phyloP scores from a whole-genome alignment of 1,140 invertebrate species.

The Camponotus floridanus region DNA sequence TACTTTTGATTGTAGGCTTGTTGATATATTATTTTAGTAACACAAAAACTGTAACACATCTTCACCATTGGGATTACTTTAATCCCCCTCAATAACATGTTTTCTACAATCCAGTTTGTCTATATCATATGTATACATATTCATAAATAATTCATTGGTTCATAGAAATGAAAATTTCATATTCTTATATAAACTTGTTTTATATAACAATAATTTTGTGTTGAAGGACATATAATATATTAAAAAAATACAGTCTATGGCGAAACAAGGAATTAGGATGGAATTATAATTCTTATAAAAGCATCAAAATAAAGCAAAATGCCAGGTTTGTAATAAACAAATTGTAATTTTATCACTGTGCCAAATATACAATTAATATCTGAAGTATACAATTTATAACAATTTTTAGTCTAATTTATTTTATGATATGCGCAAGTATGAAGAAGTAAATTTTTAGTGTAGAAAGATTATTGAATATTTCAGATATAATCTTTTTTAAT shows the following conservation, averaged over 20 bases:
- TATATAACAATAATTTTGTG: conserved; percentile 42
- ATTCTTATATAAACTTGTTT: conserved; percentile 60
- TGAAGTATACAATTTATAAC: conserved; percentile 30
- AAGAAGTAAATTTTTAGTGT: too few species aligned
- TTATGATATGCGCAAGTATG: background rate
- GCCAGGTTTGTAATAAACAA: conserved; percentile 48
- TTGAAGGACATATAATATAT: background rate
- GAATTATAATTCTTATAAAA: conserved; percentile 47
- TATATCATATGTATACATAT: conserved; percentile 11
- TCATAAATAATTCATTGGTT: conserved; percentile 30
- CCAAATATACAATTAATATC: conserved; percentile 56
- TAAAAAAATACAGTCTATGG: background rate
- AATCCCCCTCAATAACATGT: conserved; percentile 88
- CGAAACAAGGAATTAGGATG: conserved; percentile 21
- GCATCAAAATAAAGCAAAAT: conserved; percentile 28
- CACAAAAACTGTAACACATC: conserved; percentile 91
- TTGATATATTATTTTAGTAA: conserved; percentile 90
- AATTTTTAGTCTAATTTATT: conserved; percentile 14
- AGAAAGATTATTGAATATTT: too few species aligned
- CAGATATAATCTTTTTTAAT: too few species aligned
- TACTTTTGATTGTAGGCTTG: conserved; percentile 91
- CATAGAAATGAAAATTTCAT: conserved; percentile 43
- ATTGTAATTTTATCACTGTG: conserved; percentile 35
- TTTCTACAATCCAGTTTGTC: conserved; percentile 28
- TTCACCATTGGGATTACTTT: conserved; percentile 94